Percentiles rank a stretch among this genome's conserved stretches.
Evolutionary conservation across 1,140 invertebrate species (phyloP).

Genomic region (Spodoptera litura): DNA sequence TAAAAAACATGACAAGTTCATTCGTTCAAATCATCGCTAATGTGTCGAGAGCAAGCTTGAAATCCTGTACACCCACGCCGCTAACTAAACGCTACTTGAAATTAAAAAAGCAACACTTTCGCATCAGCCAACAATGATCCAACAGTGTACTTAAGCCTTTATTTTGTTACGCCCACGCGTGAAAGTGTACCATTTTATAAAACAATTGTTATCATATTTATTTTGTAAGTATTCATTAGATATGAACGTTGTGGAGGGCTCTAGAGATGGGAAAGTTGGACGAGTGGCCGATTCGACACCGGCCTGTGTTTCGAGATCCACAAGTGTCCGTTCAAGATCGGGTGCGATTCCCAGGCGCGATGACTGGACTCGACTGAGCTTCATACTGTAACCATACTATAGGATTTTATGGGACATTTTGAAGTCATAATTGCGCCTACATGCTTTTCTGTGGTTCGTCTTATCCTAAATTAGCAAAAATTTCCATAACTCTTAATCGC

Average conservation of each 20-base stretch:
- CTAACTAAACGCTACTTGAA: slow-evolving; percentile 3
- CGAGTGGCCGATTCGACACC: slow-evolving; percentile 72
- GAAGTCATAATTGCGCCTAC: background rate
- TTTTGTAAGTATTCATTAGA: slow-evolving; percentile 69
- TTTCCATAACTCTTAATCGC: too few species aligned
- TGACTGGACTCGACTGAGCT: slow-evolving; percentile 60
- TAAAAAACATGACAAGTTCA: too few species aligned
- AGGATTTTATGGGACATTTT: background rate
- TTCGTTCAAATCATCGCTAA: background rate
- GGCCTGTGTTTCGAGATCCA: slow-evolving; percentile 66
- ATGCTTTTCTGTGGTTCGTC: background rate
- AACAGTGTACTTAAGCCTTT: background rate
- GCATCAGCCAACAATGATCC: background rate
- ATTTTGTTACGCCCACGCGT: slow-evolving; percentile 32
- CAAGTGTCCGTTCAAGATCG: slow-evolving; percentile 56
- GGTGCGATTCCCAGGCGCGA: slow-evolving; percentile 65
- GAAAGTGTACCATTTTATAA: slow-evolving; percentile 46
- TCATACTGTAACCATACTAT: slow-evolving; percentile 50
- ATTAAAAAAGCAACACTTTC: slow-evolving; percentile 19
- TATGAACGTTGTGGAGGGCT: slow-evolving; percentile 53
- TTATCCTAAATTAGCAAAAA: too few species aligned
- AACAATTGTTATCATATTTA: slow-evolving; percentile 55
- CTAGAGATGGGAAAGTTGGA: slow-evolving; percentile 58
- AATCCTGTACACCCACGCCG: slow-evolving; percentile 8
- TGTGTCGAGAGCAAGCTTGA: background rate